phyloP scores from a whole-genome alignment of 2,888 invertebrate species.

The Chelonus formosanus region DNA sequence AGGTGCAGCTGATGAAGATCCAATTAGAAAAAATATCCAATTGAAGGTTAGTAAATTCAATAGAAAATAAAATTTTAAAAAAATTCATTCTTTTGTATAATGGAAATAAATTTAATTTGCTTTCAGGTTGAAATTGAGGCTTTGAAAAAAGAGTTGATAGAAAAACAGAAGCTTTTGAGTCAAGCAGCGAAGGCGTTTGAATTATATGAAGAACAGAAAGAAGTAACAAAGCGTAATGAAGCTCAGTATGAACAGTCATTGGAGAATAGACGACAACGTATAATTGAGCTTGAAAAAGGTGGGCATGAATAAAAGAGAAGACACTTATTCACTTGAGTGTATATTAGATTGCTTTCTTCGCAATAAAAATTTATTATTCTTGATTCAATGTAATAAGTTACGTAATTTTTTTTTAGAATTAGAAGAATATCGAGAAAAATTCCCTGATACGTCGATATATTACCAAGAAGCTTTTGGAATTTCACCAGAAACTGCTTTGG shows the following conservation, averaged over 20 bases:
- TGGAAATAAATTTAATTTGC: conserved; percentile 7
- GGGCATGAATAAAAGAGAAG: background rate
- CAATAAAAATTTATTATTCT: too few relatives aligned
- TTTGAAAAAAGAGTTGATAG: conserved; percentile 77
- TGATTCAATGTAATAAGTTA: background rate
- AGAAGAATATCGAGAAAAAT: conserved; percentile 50
- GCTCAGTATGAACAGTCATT: conserved; percentile 56
- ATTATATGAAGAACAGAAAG: conserved; percentile 74
- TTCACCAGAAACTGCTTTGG: conserved; percentile 55
- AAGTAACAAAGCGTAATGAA: conserved; percentile 60
- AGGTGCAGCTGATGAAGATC: conserved; percentile 75
- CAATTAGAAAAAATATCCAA: conserved; percentile 74
- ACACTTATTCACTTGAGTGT: background rate
- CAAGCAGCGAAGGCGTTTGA: conserved; percentile 87
- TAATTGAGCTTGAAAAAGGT: conserved; percentile 56
- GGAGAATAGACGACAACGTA: conserved; percentile 52
- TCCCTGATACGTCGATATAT: conserved; percentile 50
- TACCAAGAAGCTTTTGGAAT: conserved; percentile 58
- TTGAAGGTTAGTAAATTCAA: conserved; percentile 67
- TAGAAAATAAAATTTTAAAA: background rate
- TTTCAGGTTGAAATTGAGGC: conserved; percentile 79
- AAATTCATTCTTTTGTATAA: background rate
- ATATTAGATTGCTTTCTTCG: too few relatives aligned
- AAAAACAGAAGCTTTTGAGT: conserved; percentile 85
- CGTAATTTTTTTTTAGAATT: conserved; percentile 46